A percentile compares a stretch with the other conserved stretches of the same genome.
Conservation (phyloP, 2,888 invertebrate genomes). For the Campaea margaritaria region DNA sequence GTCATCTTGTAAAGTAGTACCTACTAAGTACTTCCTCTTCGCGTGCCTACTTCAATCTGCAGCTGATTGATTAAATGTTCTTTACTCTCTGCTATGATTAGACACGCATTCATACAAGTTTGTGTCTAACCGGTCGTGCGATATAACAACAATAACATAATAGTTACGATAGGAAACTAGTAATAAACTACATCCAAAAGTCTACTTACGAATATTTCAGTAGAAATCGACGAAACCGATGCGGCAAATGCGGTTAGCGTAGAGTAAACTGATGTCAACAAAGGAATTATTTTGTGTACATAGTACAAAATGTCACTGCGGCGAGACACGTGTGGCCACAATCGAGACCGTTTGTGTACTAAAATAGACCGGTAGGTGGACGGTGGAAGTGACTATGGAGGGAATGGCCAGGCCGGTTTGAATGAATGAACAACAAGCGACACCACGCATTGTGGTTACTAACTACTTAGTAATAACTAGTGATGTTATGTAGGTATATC, state of each 20-base stretch:
- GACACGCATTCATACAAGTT: too few species aligned
- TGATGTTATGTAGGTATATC: too few species aligned
- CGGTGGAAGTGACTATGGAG: conserved; percentile 1
- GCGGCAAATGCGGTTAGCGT: not conserved
- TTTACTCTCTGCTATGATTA: too few species aligned
- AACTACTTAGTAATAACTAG: too few species aligned
- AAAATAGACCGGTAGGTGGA: conserved; percentile 16
- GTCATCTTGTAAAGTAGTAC: too few species aligned
- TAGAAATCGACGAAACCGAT: not conserved
- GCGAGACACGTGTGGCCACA: conserved; percentile 13
- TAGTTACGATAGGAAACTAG: not conserved
- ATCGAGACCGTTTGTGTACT: conserved; percentile 27
- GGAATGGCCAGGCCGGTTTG: not conserved
- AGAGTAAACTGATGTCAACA: conserved; percentile 1
- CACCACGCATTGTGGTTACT: not conserved
- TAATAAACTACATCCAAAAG: not conserved
- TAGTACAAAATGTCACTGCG: not conserved
- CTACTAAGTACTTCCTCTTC: too few species aligned
- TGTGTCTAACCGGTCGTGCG: too few species aligned
- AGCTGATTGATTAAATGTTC: not conserved
- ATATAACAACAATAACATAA: too few species aligned
- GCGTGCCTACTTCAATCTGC: not conserved
- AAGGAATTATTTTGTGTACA: conserved; percentile 1
- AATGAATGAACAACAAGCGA: not conserved
- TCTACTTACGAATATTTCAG: not conserved